phyloP scores from a whole-genome alignment of 2,113 vertebrate species.

The Zingel zingel region DNA sequence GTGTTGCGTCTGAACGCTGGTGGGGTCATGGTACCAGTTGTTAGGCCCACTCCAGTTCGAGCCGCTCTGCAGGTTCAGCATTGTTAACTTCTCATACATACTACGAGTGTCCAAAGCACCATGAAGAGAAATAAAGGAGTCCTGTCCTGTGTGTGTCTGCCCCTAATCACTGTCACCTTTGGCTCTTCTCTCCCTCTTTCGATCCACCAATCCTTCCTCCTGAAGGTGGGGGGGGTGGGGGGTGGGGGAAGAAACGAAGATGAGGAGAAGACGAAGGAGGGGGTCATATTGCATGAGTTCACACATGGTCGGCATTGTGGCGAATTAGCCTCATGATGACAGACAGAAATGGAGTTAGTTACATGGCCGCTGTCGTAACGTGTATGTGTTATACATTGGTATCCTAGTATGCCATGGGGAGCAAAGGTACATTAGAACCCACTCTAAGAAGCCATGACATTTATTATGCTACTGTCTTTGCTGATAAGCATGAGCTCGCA shows the following conservation, averaged over 20 bases:
- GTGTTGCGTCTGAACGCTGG: conserved; percentile 81
- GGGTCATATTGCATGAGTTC: conserved; percentile 79
- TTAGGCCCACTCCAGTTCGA: conserved; percentile 87
- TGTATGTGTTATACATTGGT: conserved; percentile 78
- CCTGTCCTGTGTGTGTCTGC: conserved; percentile 47
- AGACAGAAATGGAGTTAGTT: conserved; percentile 81
- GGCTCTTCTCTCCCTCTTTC: conserved; percentile 45
- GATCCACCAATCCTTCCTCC: conserved; percentile 50
- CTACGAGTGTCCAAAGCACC: conserved; percentile 67
- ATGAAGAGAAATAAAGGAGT: conserved; percentile 68
- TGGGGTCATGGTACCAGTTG: conserved; percentile 89
- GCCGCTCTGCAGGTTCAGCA: conserved; percentile 89
- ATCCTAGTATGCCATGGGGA: conserved; percentile 76
- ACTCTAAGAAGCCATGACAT: conserved; percentile 68
- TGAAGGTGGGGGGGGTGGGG: neutral
- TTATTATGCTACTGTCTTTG: conserved; percentile 68
- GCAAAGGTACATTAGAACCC: conserved; percentile 74
- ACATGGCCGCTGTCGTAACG: conserved; percentile 70
- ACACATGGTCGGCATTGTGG: conserved; percentile 83
- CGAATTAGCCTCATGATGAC: conserved; percentile 82
- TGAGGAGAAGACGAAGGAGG: conserved; percentile 60
- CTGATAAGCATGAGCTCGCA: conserved; percentile 37
- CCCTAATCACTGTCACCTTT: conserved; percentile 66
- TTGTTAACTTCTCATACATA: conserved; percentile 90
- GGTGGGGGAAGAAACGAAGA: conserved; percentile 20